phyloP scores from a whole-genome alignment of 2,888 invertebrate genomes.

The Bimastos eiseni region DNA sequence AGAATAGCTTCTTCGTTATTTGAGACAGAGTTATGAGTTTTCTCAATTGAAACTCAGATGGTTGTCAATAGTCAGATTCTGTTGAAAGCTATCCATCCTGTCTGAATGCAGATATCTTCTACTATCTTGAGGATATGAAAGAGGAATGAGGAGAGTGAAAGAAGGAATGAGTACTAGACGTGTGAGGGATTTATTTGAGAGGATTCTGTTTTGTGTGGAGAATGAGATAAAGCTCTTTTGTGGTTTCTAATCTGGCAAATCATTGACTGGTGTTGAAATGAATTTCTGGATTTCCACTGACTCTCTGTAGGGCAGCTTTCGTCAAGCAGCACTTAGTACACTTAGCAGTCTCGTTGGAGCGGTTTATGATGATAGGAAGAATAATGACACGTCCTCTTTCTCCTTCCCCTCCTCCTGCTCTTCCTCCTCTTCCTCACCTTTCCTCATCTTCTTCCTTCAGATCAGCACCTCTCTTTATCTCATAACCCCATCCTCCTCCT shows the following conservation, averaged over 20 bases:
- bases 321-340: background rate
- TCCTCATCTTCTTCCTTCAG: background rate
- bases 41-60: background rate
- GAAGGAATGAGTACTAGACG: background rate
- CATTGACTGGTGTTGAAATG: conserved; percentile 1
- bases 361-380: conserved; percentile 13
- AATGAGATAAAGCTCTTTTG: background rate
- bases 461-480: background rate
- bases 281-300: background rate
- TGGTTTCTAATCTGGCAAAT: background rate
- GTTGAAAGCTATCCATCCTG: background rate
- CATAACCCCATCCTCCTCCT: background rate
- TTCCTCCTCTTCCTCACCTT: background rate
- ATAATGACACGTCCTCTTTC: background rate
- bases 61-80: background rate
- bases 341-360: background rate
- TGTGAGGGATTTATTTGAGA: background rate
- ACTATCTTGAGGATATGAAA: background rate
- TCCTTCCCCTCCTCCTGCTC: background rate
- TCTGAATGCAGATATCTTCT: background rate
- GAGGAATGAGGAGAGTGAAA: background rate
- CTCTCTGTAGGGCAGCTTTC: background rate
- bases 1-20: background rate
- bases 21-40: background rate
- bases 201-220: background rate